Evolutionary conservation across 2,797 vertebrate species (phyloP).

Genomic region (Pseudomugil gertrudae): DNA sequence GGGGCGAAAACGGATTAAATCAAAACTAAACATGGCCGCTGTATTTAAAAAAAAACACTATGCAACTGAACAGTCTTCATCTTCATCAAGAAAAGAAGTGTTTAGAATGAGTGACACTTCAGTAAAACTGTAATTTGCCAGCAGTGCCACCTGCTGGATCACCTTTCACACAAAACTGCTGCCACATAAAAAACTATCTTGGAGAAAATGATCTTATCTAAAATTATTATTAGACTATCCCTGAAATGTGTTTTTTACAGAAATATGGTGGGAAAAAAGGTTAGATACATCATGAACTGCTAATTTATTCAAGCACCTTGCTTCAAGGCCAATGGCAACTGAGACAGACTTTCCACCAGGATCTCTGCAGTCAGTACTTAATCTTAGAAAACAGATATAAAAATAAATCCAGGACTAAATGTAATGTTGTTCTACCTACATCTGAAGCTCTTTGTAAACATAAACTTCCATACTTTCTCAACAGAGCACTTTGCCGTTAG

Average conservation of each 20-base stretch:
- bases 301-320: not conserved
- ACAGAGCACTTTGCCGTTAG: too few relatives aligned
- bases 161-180: not conserved
- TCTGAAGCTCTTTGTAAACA: not conserved
- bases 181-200: not conserved
- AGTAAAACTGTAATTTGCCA: not conserved
- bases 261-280: not conserved
- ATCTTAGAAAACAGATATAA: too few relatives aligned
- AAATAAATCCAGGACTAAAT: too few relatives aligned
- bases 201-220: not conserved
- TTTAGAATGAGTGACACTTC: not conserved
- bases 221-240: not conserved
- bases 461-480: too few relatives aligned
- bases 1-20: not conserved
- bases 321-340: not conserved
- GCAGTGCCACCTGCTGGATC: constrained; percentile 42
- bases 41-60: too few relatives aligned
- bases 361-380: too few relatives aligned
- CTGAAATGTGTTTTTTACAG: not conserved
- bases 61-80: too few relatives aligned
- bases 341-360: not conserved
- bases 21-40: too few relatives aligned
- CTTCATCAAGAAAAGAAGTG: not conserved
- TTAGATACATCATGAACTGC: not conserved
- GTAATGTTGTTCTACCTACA: too few relatives aligned